phyloP scores from a whole-genome alignment of 1,140 invertebrate species.

The Anastrepha ludens region DNA sequence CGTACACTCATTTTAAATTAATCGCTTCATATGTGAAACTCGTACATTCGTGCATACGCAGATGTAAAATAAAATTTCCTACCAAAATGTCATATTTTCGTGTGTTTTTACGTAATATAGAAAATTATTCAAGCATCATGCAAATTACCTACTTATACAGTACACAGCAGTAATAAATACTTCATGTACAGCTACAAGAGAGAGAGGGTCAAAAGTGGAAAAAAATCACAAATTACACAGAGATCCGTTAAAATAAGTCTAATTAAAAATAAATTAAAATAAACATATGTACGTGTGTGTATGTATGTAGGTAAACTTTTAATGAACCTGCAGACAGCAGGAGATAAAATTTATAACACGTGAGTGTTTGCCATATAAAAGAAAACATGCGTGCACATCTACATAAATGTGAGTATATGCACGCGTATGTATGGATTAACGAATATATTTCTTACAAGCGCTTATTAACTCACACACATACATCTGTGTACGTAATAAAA shows the following conservation, averaged over 20 bases:
- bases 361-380: not conserved
- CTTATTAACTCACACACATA: too few species aligned
- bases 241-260: not conserved
- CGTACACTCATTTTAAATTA: too few species aligned
- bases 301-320: not conserved
- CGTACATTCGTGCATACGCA: too few species aligned
- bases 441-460: too few species aligned
- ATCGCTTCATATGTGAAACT: too few species aligned
- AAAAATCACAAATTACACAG: not conserved
- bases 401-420: not conserved
- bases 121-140: not conserved
- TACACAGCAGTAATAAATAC: not conserved
- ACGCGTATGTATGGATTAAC: not conserved
- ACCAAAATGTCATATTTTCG: not conserved
- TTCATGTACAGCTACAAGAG: not conserved
- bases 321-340: not conserved
- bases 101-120: not conserved
- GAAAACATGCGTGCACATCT: not conserved
- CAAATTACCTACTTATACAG: not conserved
- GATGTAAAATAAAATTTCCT: not conserved
- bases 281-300: not conserved
- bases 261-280: conserved; percentile 12
- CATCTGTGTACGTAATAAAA: too few species aligned
- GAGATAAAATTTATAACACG: not conserved
- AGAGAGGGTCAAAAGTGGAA: not conserved